Percentiles rank a stretch among this genome's conserved stretches.
phyloP scores from a whole-genome alignment of 2,888 invertebrate genomes.

The Escarpia spicata region DNA sequence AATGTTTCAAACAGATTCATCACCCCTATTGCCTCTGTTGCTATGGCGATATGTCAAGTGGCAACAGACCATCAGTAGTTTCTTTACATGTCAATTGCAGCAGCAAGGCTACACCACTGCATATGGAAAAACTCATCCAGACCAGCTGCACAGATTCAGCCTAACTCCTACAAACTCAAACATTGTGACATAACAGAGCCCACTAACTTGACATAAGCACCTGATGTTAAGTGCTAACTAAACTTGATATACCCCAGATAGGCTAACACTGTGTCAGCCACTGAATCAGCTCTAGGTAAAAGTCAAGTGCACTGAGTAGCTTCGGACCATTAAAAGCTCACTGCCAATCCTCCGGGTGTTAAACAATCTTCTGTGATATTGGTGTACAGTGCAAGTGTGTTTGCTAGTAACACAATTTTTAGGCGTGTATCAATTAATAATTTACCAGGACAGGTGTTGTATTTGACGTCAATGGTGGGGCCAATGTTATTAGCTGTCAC shows the following conservation, averaged over 20 bases:
- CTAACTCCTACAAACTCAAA: neutral
- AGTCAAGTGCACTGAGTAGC: neutral
- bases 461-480: neutral
- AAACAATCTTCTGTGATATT: neutral
- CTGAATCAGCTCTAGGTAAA: neutral
- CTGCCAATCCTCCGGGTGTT: neutral
- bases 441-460: neutral
- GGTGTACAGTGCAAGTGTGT: neutral
- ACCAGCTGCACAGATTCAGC: neutral
- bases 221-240: neutral
- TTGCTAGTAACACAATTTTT: neutral
- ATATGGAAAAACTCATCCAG: neutral
- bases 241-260: neutral
- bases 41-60: neutral
- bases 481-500: neutral
- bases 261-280: neutral
- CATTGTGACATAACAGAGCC: neutral
- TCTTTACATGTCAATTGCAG: neutral
- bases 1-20: neutral
- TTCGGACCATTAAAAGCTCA: neutral
- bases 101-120: neutral
- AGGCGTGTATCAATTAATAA: neutral
- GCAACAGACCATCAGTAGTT: slow-evolving; percentile 12
- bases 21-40: neutral
- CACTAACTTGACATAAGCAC: neutral